Conservation (phyloP, 2,888 invertebrate genomes). For the Leptopilina drosophilae region DNA sequence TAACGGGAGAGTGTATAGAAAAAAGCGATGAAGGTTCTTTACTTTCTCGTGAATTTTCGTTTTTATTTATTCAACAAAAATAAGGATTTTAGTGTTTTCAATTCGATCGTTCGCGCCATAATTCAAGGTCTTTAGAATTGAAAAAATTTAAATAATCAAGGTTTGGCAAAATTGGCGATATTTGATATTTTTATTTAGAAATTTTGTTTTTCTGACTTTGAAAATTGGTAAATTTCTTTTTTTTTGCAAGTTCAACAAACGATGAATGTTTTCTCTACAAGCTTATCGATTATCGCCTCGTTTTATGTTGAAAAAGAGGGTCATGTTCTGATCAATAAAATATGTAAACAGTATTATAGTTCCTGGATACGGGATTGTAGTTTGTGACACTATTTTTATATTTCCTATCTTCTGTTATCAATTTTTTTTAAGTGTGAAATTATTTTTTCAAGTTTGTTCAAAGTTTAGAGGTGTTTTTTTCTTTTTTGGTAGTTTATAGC, state of each 20-base stretch:
- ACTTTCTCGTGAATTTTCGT: neutral
- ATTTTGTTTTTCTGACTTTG: too few relatives aligned
- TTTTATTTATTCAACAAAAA: too few relatives aligned
- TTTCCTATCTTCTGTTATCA: neutral
- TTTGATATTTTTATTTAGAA: too few relatives aligned
- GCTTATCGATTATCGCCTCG: neutral
- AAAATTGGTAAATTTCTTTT: too few relatives aligned
- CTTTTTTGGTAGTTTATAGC: neutral
- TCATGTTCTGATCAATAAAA: slow-evolving; percentile 21
- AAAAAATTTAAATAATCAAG: neutral
- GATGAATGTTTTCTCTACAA: neutral
- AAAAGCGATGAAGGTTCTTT: neutral
- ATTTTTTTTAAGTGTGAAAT: neutral
- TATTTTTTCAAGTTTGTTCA: neutral
- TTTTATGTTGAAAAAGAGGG: slow-evolving; percentile 5
- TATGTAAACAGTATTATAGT: neutral
- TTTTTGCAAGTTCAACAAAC: neutral
- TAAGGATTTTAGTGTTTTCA: too few relatives aligned
- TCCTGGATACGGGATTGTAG: neutral
- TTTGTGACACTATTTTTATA: neutral
- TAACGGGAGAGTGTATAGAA: neutral
- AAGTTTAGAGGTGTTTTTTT: neutral
- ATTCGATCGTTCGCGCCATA: too few relatives aligned
- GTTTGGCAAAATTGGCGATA: too few relatives aligned
- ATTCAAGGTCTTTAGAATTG: too few relatives aligned